Base-by-base conservation (phyloP, 2,888 invertebrate species). In the Podabrus alpinus region DNA sequence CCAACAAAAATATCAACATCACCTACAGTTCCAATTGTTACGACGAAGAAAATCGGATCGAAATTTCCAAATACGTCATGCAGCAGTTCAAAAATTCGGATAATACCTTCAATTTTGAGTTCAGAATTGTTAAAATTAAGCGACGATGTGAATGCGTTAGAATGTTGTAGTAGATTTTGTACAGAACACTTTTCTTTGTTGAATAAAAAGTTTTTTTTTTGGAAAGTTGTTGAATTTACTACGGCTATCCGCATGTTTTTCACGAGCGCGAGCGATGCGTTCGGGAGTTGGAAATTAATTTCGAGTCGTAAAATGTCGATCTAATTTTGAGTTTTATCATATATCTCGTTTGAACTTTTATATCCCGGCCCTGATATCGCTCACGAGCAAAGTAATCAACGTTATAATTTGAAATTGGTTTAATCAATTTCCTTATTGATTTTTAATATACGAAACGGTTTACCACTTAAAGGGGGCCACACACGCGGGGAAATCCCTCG, bases 21-120 rank as follows among this genome's bases (percentile, higher is more conserved):
- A 81, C 81, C 19, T 87, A 86, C 79, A 80, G 79, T 59, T 83
- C 85, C 0, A 82, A 83, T 11, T 85, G 86, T 69, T 81, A 78
- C 9, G 83, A 84, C 17, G 85, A 84, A 24, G 83, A 81, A 79
- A 86, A 86, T 77, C 83, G 83, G 68, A 82, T 87, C 19, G 84
- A 84, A 68, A 84, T 87, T 15, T 86, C 86, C 21, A 83, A 81
- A 73, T 81, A 82, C 15, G 86, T 86, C 11, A 81, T 86, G 60
- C 81, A 84, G 68, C 84, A 86, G 76, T 87, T 87, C 72, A 85
- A 83, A 75, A 85, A 84, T 67, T 79, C 82, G 10, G 81, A 83
- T 60, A 87, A 87, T 71, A 84, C 83, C 66, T 83, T 87, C 68
- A 79, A 83, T 72, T 87, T 86, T 75, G 84, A 85, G 68, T 87